Percentiles rank a stretch among this genome's conserved stretches.
Evolutionary conservation across 2,797 vertebrate genomes (phyloP).

Genomic region (Chrysocyon brachyurus): DNA sequence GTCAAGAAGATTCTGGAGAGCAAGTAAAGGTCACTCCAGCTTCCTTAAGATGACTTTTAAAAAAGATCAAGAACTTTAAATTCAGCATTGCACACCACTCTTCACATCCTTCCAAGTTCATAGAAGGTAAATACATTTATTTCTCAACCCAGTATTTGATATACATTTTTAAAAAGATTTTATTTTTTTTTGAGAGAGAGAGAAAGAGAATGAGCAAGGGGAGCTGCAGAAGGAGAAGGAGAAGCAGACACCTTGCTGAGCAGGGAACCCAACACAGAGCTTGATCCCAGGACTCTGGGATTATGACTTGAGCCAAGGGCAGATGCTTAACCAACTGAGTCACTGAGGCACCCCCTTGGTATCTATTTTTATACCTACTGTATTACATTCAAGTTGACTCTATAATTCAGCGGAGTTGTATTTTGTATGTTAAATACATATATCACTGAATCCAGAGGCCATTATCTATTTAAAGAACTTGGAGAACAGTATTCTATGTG

Average conservation of each 20-base stretch:
- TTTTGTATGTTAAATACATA: constrained; percentile 17
- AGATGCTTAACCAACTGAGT: background rate
- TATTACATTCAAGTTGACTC: constrained; percentile 19
- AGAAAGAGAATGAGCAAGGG: background rate
- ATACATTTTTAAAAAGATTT: background rate
- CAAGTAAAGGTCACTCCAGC: constrained; percentile 14
- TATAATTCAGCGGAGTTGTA: background rate
- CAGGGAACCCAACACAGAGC: too few relatives aligned
- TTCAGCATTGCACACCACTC: background rate
- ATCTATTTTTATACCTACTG: background rate
- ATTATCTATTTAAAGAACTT: constrained; percentile 43
- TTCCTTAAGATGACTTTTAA: constrained; percentile 14
- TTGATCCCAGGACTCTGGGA: background rate
- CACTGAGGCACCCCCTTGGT: background rate
- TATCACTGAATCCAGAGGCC: background rate
- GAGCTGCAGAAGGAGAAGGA: background rate
- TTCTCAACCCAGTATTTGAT: background rate
- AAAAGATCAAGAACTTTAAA: constrained; percentile 36
- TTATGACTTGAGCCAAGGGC: background rate
- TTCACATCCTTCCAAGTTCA: background rate
- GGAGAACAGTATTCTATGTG: background rate
- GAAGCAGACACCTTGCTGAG: background rate
- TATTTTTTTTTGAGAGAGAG: background rate
- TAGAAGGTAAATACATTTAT: constrained; percentile 14
- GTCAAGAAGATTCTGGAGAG: constrained; percentile 7